Conservation (phyloP, 2,113 vertebrate species). For the Leptodactylus fuscus region DNA sequence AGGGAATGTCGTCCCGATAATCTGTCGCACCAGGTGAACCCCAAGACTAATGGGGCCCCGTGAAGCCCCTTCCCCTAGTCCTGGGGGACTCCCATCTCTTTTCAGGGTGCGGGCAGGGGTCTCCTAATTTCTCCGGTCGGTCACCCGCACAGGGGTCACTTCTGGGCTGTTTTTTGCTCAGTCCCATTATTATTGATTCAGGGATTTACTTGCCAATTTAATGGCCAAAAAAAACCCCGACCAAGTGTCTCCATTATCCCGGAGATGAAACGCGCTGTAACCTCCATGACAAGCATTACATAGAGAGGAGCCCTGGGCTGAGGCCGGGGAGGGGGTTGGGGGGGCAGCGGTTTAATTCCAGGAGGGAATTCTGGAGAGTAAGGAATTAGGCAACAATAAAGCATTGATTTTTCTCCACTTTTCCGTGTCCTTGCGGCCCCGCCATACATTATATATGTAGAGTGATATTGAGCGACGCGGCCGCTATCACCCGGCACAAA, state of each 20-base stretch:
- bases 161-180: too few species aligned
- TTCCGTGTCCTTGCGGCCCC: neutral
- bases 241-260: constrained; percentile 4
- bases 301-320: neutral
- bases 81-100: too few species aligned
- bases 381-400: constrained; percentile 35
- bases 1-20: too few species aligned
- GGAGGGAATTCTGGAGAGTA: constrained; percentile 8
- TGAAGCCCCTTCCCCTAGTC: too few species aligned
- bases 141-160: constrained; percentile 18
- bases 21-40: too few species aligned
- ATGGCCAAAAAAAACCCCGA: neutral
- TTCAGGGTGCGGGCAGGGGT: constrained; percentile 5
- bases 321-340: neutral
- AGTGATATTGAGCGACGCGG: neutral
- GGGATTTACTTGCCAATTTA: neutral
- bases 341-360: neutral
- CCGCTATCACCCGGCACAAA: too few species aligned
- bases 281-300: constrained; percentile 1
- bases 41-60: too few species aligned
- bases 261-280: constrained; percentile 19
- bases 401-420: constrained; percentile 35
- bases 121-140: constrained; percentile 22
- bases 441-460: constrained; percentile 25
- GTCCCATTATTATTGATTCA: constrained; percentile 23